phyloP scores from a whole-genome alignment of 2,888 invertebrate genomes.

The Branchellion lobata region DNA sequence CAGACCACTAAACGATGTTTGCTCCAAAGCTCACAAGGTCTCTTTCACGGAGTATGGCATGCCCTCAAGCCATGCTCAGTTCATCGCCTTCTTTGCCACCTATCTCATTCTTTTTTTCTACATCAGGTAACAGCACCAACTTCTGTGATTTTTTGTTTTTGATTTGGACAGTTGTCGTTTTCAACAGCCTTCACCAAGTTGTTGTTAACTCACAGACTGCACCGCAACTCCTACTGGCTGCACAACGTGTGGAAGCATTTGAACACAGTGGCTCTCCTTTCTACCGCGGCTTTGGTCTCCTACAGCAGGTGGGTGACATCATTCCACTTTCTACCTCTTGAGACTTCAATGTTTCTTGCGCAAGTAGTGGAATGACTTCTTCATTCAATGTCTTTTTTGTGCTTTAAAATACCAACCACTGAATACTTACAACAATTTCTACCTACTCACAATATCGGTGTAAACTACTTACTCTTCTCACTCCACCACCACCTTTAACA shows the following conservation, averaged over 20 bases:
- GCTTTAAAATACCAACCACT: too few species aligned
- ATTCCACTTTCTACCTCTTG: too few species aligned
- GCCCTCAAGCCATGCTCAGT: slow-evolving; percentile 89
- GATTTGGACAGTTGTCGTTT: not conserved
- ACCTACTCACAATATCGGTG: too few species aligned
- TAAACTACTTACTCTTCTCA: too few species aligned
- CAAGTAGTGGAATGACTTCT: too few species aligned
- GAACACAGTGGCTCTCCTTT: slow-evolving; percentile 54
- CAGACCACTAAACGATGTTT: slow-evolving; percentile 10
- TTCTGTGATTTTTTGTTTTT: slow-evolving; percentile 45
- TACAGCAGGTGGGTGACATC: slow-evolving; percentile 64
- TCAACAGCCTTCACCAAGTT: not conserved
- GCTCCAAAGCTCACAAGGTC: slow-evolving; percentile 64
- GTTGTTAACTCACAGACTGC: slow-evolving; percentile 68
- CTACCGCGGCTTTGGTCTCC: slow-evolving; percentile 56
- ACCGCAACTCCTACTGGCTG: slow-evolving; percentile 64
- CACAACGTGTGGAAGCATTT: slow-evolving; percentile 60
- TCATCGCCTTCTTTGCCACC: slow-evolving; percentile 84
- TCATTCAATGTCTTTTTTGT: too few species aligned
- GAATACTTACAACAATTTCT: too few species aligned
- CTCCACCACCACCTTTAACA: not conserved
- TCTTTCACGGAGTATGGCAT: slow-evolving; percentile 67
- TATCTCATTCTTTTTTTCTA: slow-evolving; percentile 82
- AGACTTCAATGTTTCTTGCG: too few species aligned
- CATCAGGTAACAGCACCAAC: slow-evolving; percentile 72